Base-by-base conservation (phyloP, 2,113 vertebrate species). In the Saccopteryx leptura region DNA sequence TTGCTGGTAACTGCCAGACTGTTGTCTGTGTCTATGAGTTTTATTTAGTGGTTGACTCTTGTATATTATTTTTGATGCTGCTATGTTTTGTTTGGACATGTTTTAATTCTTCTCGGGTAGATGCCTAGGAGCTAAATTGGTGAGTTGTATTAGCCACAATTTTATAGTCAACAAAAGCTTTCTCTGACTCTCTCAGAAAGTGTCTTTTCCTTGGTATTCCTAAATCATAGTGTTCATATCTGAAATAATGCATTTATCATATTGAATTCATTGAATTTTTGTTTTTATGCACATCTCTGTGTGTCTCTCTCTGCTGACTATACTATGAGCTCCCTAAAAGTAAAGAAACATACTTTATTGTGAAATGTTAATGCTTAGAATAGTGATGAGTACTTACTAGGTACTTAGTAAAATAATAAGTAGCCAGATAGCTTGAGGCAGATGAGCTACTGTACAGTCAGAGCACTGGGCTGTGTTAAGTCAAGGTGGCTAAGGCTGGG, bases 291-390 rank as follows among this genome's bases (percentile, higher is more conserved):
- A 58, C 7, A 54, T 56, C 19, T 72, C 50, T 39, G 28, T 26
- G 6, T 28, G 3, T 72, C 33, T 96, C 52, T 69, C 8, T 54
- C 48, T 85, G 31, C 33, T 91, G 94, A 79, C 56, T 92, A 94
- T 9, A 68, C 19, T 71, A 5, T 58, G 26, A 90, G 8, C 31
- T 96, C 24, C 14, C 63, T 50, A 81, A 84, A 71, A 2, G 46
- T 72, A 7, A 84, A 92, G 39, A 94, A 93, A 54, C 3, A 28
- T 33, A 21, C 2, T 46, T 90, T 74, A 39, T 93, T 69, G 4
- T 82, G 15, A 60, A 24, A 65, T 54, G 4, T 4, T 88, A 91
- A 87, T 61, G 18, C 50, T 94, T 79, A 78, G 17, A 72, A 93
- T 17, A 94, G 60, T 72, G 50, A 72, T 63, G 65, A 82, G 2